Conservation (phyloP, 1,140 invertebrate species). For the Apis dorsata region DNA sequence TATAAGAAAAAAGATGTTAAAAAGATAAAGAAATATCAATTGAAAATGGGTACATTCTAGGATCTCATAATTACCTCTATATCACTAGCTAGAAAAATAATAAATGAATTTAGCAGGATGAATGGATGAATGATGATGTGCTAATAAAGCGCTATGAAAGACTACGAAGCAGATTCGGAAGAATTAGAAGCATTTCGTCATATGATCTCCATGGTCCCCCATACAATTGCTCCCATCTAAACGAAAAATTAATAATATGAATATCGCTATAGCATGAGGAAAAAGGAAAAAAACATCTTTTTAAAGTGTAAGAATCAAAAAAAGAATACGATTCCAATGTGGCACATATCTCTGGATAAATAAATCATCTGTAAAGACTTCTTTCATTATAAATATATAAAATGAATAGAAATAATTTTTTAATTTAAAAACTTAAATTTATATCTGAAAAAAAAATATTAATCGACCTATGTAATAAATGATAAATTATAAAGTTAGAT, state of each 20-base stretch:
- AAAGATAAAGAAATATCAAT: neutral
- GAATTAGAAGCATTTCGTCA: slow-evolving; percentile 77
- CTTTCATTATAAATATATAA: neutral
- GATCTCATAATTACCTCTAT: slow-evolving; percentile 77
- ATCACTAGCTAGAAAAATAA: slow-evolving; percentile 74
- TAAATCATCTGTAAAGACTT: neutral
- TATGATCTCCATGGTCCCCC: slow-evolving; percentile 77
- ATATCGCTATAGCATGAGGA: slow-evolving; percentile 35
- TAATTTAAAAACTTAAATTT: neutral
- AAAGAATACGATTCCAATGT: neutral
- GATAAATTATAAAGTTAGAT: slow-evolving; percentile 2
- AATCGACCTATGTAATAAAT: neutral
- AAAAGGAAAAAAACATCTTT: neutral
- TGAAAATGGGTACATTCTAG: slow-evolving; percentile 19
- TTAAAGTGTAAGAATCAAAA: slow-evolving; percentile 2
- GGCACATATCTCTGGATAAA: slow-evolving; percentile 25
- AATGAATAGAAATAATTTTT: neutral
- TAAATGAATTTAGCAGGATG: slow-evolving; percentile 76
- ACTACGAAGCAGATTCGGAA: slow-evolving; percentile 79
- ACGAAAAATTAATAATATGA: slow-evolving; percentile 69
- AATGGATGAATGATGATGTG: slow-evolving; percentile 74
- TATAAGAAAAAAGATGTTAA: slow-evolving; percentile 8
- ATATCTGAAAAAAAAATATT: slow-evolving; percentile 24
- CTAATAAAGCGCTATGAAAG: slow-evolving; percentile 77
- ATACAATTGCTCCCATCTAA: slow-evolving; percentile 80